Base-by-base conservation (phyloP, 2,888 invertebrate species). In the Chrysopilus asiliformis region DNA sequence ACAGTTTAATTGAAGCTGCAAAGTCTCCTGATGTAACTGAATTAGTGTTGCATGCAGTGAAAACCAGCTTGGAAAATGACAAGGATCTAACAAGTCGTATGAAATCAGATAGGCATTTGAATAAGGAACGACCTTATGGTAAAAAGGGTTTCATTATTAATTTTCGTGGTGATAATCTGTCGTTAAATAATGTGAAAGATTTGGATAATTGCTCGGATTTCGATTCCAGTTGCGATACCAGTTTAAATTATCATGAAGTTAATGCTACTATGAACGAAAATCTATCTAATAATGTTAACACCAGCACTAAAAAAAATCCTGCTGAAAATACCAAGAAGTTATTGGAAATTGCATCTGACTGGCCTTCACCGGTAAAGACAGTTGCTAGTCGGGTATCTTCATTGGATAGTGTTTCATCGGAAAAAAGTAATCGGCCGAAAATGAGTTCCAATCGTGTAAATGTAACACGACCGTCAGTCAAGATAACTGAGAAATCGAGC, bases 201-300 rank as follows among this genome's bases (percentile, higher is more conserved):
- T 43, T 63, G 9, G 61, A 58, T 16, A 60, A 59, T 44, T 60
- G 61, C 34, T 64, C 63, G 0, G 63, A 63, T 44, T 58, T 60
- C 32, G 63, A 63, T 42, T 62, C 62, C 3, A 64, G 64, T 36
- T 64, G 63, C 40, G 64, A 64, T 34, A 61, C 59, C 1, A 62
- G 63, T 25, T 45, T 63, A 4, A 62, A 64, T 32, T 64, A 64
- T 37, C 54, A 56, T 8, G 62, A 63, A 35, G 49, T 53, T 0
- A 62, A 63, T 47, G 39, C 43, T 5, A 25, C 17, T 35, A 14
- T 26, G 31, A 13, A 25, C 22, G 16, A 32, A 12, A 12, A 12
- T 10, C 17, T 24, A 3, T 25, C 24, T 8, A 37, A 16, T 13
- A n/a, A n/a, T n/a, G n/a, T n/a, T n/a, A n/a, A n/a, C n/a, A 4